Percentiles rank a stretch among this genome's conserved stretches.
phyloP scores from a whole-genome alignment of 2,888 invertebrate genomes.

The Nephrotoma appendiculata region DNA sequence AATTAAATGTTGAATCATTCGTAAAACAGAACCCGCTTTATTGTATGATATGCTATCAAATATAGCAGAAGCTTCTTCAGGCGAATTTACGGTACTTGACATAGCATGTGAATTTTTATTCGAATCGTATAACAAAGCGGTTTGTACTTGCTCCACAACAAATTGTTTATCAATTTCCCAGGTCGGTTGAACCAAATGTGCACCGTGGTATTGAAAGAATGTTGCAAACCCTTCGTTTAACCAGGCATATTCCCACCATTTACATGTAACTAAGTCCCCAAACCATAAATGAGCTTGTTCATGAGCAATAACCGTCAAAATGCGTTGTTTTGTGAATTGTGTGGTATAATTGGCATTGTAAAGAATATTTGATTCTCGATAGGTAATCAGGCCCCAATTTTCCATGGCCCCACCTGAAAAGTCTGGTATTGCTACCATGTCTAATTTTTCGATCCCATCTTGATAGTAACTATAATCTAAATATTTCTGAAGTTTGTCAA shows the following conservation, averaged over 20 bases:
- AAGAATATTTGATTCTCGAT: conserved; percentile 53
- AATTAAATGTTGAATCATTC: conserved; percentile 52
- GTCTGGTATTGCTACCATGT: conserved; percentile 74
- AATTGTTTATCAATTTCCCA: conserved; percentile 57
- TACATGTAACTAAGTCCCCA: conserved; percentile 42
- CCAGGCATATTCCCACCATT: conserved; percentile 42
- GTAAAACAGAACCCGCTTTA: conserved; percentile 49
- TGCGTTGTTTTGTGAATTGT: conserved; percentile 40
- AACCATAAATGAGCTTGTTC: conserved; percentile 52
- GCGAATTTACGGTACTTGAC: conserved; percentile 40
- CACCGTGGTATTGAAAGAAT: conserved; percentile 49
- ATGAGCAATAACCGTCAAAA: conserved; percentile 39
- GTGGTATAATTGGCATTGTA: conserved; percentile 46
- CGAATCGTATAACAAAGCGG: conserved; percentile 45
- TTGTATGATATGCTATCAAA: conserved; percentile 56
- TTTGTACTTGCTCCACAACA: conserved; percentile 51
- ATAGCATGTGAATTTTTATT: conserved; percentile 41
- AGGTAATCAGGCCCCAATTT: conserved; percentile 81
- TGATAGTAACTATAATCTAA: conserved; percentile 40
- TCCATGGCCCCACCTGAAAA: conserved; percentile 82
- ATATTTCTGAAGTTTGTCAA: conserved; percentile 39
- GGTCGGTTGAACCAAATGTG: too few species aligned
- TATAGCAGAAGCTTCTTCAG: conserved; percentile 41
- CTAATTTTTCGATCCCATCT: conserved; percentile 51
- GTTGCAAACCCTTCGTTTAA: conserved; percentile 53